A percentile compares a stretch with the other conserved stretches of the same genome.
These are phyloP conservation scores for Kryphioiulus occultus DNA, from an alignment of 2,888 invertebrate species.

Conservation along the genomic window DNA sequence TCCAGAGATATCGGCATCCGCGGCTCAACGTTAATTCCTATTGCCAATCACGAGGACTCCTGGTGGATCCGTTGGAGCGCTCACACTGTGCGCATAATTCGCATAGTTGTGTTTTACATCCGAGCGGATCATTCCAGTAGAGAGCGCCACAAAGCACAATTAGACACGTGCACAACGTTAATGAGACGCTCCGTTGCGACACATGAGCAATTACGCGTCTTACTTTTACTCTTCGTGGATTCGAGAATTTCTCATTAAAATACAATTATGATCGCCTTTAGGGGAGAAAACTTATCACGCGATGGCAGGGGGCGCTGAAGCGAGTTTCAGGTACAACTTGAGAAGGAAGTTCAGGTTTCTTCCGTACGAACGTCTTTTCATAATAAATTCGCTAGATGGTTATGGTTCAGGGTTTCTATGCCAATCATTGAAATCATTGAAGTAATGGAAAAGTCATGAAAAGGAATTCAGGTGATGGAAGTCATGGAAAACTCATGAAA, in stretches of 20 bases:
- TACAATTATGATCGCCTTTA: neutral
- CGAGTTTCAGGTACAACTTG: neutral
- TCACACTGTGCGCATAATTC: conserved; percentile 14
- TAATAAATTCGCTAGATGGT: neutral
- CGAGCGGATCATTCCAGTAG: conserved; percentile 3
- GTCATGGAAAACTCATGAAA: no score
- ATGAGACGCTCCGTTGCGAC: conserved; percentile 15
- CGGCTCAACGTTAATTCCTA: neutral
- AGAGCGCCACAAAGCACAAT: conserved; percentile 10
- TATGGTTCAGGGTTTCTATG: no score
- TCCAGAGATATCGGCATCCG: neutral
- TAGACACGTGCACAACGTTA: conserved; percentile 13
- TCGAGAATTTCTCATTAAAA: neutral
- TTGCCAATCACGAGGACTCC: neutral
- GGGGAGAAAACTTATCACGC: neutral
- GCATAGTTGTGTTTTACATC: conserved; percentile 30
- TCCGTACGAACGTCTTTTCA: neutral
- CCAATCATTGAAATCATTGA: no score
- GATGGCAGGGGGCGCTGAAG: conserved; percentile 24
- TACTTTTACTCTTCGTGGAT: neutral
- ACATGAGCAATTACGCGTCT: neutral
- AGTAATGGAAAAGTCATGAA: no score
- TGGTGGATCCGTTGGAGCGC: neutral
- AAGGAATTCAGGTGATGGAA: no score
- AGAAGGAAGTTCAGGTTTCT: neutral